These are phyloP conservation scores for Glyptemys insculpta DNA, from an alignment of 2,797 vertebrate species.

Conservation along the genomic window DNA sequence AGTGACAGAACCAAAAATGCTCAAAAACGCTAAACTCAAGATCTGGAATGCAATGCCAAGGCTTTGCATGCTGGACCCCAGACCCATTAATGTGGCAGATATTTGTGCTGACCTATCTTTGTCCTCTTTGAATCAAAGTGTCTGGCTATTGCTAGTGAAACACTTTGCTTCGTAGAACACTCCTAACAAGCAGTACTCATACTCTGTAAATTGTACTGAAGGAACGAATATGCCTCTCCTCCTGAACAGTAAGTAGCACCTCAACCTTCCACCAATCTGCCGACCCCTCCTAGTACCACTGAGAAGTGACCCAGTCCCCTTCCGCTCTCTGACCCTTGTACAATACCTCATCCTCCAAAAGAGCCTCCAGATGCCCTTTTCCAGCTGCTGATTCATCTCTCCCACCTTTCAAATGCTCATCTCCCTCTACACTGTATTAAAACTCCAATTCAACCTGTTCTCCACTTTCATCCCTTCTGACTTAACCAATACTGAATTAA, in stretches of 20 bases:
- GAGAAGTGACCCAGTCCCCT: background rate
- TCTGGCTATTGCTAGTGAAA: too few relatives aligned
- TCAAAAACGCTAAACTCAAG: background rate
- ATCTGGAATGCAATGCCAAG: background rate
- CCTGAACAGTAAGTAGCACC: background rate
- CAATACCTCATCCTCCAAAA: background rate
- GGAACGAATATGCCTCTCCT: background rate
- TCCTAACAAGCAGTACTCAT: background rate
- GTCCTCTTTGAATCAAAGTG: background rate
- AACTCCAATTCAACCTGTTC: too few relatives aligned
- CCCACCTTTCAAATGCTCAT: background rate
- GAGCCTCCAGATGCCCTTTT: background rate
- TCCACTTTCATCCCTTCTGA: too few relatives aligned
- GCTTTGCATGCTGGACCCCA: background rate
- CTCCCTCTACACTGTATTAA: background rate
- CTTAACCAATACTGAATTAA: fast-evolving
- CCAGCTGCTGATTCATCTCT: background rate
- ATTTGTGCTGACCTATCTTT: background rate
- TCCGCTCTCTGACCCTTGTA: background rate
- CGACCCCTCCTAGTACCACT: background rate
- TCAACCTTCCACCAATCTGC: fast-evolving
- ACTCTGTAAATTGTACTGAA: background rate
- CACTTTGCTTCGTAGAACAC: background rate
- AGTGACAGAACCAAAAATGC: background rate
- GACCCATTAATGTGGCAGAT: background rate